phyloP scores from a whole-genome alignment of 2,797 vertebrate species.

The Sciurus carolinensis region DNA sequence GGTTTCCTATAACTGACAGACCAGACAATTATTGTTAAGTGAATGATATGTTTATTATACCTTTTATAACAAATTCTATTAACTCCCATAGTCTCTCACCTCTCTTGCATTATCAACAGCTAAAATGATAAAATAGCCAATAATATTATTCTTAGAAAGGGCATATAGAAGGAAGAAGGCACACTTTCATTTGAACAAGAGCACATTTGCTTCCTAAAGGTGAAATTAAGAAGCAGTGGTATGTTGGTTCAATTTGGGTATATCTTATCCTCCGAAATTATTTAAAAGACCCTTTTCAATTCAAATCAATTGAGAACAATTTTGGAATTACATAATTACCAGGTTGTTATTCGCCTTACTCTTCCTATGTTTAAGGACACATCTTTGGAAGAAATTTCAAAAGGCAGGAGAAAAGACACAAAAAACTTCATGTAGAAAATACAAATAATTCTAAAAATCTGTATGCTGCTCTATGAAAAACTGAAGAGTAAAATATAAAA shows the following conservation, averaged over 20 bases:
- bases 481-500: neutral
- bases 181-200: conserved; percentile 48
- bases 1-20: conserved; percentile 21
- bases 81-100: neutral
- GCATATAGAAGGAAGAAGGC: conserved; percentile 17
- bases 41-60: neutral
- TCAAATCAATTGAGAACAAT: neutral
- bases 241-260: neutral
- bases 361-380: neutral
- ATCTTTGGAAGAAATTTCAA: conserved; percentile 52
- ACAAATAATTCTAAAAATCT: conserved; percentile 34
- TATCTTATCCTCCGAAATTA: fast-evolving
- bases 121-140: conserved; percentile 16
- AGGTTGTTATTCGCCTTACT: neutral
- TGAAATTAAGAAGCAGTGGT: neutral
- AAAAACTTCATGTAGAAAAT: conserved; percentile 37
- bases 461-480: conserved; percentile 14
- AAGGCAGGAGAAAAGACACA: conserved; percentile 49
- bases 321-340: neutral
- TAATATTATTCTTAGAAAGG: conserved; percentile 37
- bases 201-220: conserved; percentile 41
- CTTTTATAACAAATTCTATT: neutral
- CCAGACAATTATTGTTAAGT: neutral
- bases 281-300: conserved; percentile 42
- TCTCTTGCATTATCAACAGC: neutral